Evolutionary conservation across 2,888 invertebrate genomes (phyloP).

Genomic region (Argynnis bischoffii): DNA sequence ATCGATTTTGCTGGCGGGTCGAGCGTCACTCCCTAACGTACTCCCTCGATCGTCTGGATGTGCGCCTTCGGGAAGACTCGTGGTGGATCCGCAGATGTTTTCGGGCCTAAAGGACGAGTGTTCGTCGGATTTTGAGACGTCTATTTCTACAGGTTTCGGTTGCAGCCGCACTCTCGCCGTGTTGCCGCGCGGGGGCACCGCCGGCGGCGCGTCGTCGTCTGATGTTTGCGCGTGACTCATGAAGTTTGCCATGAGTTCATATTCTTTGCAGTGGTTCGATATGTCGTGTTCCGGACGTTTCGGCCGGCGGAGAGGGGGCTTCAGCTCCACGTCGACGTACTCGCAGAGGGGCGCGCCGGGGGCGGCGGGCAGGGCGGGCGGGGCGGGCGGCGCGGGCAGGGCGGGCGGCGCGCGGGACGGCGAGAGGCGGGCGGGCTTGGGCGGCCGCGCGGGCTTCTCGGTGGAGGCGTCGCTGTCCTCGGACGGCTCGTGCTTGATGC

Average conservation of each 20-base stretch:
- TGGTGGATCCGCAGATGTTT: conserved; percentile 78
- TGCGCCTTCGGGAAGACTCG: conserved; percentile 44
- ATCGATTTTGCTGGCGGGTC: conserved; percentile 46
- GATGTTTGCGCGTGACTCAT: conserved; percentile 56
- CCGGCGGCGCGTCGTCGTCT: conserved; percentile 58
- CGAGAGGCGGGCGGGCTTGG: conserved; percentile 67
- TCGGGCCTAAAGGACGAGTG: conserved; percentile 60
- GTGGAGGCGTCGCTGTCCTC: conserved; percentile 67
- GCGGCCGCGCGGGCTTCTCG: conserved; percentile 68
- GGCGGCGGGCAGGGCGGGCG: conserved; percentile 51
- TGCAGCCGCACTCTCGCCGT: conserved; percentile 46
- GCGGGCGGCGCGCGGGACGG: conserved; percentile 51
- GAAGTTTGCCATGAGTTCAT: conserved; percentile 75
- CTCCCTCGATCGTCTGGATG: conserved; percentile 36
- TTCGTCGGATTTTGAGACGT: conserved; percentile 88
- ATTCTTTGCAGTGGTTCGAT: conserved; percentile 60
- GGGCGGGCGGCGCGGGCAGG: conserved; percentile 42
- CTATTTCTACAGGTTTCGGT: conserved; percentile 57
- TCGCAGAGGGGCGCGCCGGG: conserved; percentile 51
- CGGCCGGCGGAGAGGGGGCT: conserved; percentile 52
- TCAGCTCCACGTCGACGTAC: conserved; percentile 59
- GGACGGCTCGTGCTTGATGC: conserved; percentile 67
- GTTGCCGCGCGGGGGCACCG: conserved; percentile 59
- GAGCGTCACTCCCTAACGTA: conserved; percentile 32
- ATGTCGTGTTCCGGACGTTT: conserved; percentile 44